phyloP scores from a whole-genome alignment of 2,797 vertebrate species.

The Pantherophis alleghaniensis region DNA sequence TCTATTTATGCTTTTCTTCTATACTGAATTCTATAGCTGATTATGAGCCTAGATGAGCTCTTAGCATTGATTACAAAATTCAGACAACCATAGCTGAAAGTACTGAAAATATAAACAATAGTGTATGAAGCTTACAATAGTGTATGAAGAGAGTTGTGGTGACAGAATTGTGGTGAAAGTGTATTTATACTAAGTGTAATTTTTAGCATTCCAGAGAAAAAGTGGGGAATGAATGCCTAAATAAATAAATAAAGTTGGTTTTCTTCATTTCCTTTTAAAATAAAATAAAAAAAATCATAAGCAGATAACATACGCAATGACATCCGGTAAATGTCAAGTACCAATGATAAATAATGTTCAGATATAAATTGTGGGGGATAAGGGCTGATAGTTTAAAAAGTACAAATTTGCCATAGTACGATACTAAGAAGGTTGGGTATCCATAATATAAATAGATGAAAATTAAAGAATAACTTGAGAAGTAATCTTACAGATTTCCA shows the following conservation, averaged over 20 bases:
- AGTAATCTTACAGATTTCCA: not conserved
- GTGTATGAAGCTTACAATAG: not conserved
- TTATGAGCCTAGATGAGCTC: not conserved
- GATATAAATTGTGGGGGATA: not conserved
- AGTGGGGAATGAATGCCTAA: not conserved
- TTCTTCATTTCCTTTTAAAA: not conserved
- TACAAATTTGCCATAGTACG: not conserved
- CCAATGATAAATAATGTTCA: not conserved
- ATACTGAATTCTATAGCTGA: not conserved
- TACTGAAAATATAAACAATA: not conserved
- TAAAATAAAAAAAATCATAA: not conserved
- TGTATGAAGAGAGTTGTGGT: not conserved
- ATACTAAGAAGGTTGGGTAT: not conserved
- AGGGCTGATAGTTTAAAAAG: not conserved
- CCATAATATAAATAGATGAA: not conserved
- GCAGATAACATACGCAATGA: not conserved
- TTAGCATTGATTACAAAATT: not conserved
- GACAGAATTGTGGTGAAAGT: not conserved
- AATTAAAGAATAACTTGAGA: not conserved
- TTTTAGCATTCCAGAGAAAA: not conserved
- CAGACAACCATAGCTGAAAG: not conserved
- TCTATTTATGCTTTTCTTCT: not conserved
- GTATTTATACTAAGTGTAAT: not conserved
- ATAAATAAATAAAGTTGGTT: not conserved
- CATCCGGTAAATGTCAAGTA: not conserved